A percentile compares a stretch with the other conserved stretches of the same genome.
These are phyloP conservation scores for Cephus nigrinus DNA, from an alignment of 2,888 invertebrate species.

Conservation along the genomic window DNA sequence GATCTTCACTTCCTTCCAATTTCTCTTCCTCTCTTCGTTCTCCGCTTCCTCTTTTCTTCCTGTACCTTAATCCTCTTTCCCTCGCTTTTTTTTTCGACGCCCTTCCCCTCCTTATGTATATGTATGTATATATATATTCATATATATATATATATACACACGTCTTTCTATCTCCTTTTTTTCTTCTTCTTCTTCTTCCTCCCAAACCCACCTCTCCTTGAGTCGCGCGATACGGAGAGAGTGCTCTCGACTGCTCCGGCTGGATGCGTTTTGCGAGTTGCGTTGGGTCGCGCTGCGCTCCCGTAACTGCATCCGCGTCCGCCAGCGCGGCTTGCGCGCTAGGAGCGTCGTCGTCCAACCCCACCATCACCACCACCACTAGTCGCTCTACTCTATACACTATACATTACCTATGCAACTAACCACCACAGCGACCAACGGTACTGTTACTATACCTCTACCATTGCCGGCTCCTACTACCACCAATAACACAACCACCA, in stretches of 20 bases:
- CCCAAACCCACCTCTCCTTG: slow-evolving; percentile 7
- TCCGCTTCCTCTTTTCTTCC: slow-evolving; percentile 27
- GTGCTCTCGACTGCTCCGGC: slow-evolving; percentile 43
- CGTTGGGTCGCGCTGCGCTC: slow-evolving; percentile 66
- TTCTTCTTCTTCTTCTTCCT: slow-evolving; percentile 2
- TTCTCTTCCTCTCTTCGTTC: neutral
- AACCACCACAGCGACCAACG: slow-evolving; percentile 18
- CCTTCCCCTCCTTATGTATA: neutral
- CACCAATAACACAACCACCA: slow-evolving; percentile 21
- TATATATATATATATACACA: neutral
- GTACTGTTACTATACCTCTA: slow-evolving; percentile 21
- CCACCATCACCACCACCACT: slow-evolving; percentile 34
- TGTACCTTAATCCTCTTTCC: slow-evolving; percentile 10
- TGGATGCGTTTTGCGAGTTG: slow-evolving; percentile 45
- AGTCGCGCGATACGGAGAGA: slow-evolving; percentile 8
- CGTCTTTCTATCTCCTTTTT: neutral
- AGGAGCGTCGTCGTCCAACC: slow-evolving; percentile 62
- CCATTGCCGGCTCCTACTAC: slow-evolving; percentile 20
- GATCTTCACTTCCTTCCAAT: slow-evolving; percentile 6
- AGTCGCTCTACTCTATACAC: slow-evolving; percentile 2
- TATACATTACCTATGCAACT: neutral
- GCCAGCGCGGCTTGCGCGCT: slow-evolving; percentile 62
- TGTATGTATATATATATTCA: no score
- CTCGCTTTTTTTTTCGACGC: neutral
- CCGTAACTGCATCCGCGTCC: slow-evolving; percentile 66